A percentile compares a stretch with the other conserved stretches of the same genome.
Evolutionary conservation across 2,113 vertebrate species (phyloP).

Genomic region (Protobothrops flavoviridis): DNA sequence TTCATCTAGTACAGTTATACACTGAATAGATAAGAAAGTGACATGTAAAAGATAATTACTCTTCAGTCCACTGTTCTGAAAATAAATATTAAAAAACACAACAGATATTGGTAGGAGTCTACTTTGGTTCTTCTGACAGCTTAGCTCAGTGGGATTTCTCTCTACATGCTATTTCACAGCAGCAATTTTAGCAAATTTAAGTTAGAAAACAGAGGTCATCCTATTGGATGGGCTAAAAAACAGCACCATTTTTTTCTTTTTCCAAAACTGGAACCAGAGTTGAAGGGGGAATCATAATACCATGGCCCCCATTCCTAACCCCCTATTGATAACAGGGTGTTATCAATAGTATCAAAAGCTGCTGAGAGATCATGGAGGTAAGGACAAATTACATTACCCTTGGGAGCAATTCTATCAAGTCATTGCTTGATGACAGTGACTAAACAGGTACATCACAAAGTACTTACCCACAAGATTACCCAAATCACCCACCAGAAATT

Average conservation of each 20-base stretch:
- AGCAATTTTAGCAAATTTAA: not conserved
- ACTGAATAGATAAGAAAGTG: not conserved
- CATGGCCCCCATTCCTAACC: not conserved
- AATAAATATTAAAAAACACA: not conserved
- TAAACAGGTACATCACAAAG: not conserved
- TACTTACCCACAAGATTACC: not conserved
- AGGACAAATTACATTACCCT: not conserved
- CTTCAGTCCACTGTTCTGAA: not conserved
- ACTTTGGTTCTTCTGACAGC: not conserved
- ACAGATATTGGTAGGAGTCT: not conserved
- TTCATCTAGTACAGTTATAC: not conserved
- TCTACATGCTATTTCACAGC: not conserved
- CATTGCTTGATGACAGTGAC: not conserved
- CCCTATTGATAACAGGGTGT: no score
- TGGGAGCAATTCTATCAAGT: not conserved
- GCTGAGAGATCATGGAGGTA: not conserved
- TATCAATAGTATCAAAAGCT: not conserved
- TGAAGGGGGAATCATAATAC: not conserved
- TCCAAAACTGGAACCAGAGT: not conserved
- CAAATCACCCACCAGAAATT: not conserved
- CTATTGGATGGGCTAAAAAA: not conserved
- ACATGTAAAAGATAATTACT: not conserved
- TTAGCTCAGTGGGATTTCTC: not conserved
- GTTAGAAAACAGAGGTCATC: not conserved
- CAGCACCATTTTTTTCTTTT: not conserved